Evolutionary conservation across 2,113 vertebrate genomes (phyloP).

Genomic region (Puffinus mauretanicus): DNA sequence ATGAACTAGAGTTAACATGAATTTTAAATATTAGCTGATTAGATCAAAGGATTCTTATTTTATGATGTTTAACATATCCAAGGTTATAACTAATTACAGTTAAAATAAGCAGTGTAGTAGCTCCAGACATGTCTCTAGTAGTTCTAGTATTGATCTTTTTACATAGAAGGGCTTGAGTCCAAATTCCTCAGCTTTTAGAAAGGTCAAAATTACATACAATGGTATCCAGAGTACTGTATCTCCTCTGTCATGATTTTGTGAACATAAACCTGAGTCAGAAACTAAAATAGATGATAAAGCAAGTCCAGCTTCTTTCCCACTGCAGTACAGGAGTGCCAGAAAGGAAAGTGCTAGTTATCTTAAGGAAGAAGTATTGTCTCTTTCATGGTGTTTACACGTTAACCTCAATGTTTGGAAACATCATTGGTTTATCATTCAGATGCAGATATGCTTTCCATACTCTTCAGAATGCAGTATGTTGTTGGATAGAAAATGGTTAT

Average conservation of each 20-base stretch:
- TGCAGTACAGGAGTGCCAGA: neutral
- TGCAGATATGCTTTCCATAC: neutral
- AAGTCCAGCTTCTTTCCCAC: neutral
- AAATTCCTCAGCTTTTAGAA: conserved; percentile 36
- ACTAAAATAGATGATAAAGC: neutral
- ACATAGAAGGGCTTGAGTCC: neutral
- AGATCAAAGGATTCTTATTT: conserved; percentile 20
- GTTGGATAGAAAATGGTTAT: neutral
- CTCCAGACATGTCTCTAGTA: neutral
- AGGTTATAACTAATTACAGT: conserved; percentile 38
- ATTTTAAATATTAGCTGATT: conserved; percentile 26
- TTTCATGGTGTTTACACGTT: fast-evolving
- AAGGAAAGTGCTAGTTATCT: neutral
- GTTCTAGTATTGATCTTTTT: neutral
- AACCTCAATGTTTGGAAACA: fast-evolving
- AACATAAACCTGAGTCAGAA: neutral
- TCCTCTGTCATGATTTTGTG: neutral
- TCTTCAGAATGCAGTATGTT: neutral
- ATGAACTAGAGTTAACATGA: neutral
- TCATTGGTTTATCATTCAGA: neutral
- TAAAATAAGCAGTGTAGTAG: conserved; percentile 17
- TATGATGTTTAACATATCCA: conserved; percentile 18
- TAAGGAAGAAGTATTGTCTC: neutral
- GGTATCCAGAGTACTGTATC: neutral
- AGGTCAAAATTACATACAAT: conserved; percentile 9